These are phyloP conservation scores for Lithobates sylvaticus DNA, from an alignment of 2,797 vertebrate genomes.

Conservation along the genomic window DNA sequence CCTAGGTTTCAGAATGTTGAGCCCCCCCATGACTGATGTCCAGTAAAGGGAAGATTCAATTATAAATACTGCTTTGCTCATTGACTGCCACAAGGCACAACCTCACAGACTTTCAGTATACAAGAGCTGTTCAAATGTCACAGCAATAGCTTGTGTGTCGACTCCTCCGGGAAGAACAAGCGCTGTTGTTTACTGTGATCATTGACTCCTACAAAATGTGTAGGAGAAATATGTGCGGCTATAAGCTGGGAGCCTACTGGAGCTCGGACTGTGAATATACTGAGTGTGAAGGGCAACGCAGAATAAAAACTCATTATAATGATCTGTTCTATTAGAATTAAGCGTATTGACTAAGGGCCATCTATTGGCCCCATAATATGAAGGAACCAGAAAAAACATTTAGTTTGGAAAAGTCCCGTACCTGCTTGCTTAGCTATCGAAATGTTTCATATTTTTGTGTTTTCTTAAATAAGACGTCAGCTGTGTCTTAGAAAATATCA, in stretches of 20 bases:
- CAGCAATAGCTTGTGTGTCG: neutral
- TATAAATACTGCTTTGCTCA: slow-evolving; percentile 4
- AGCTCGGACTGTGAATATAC: neutral
- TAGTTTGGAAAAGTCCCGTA: too few species aligned
- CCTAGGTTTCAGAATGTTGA: neutral
- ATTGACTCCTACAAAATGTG: slow-evolving; percentile 42
- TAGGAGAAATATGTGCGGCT: slow-evolving; percentile 5
- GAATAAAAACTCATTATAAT: neutral
- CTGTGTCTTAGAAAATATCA: too few species aligned
- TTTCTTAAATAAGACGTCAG: too few species aligned
- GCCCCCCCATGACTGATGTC: neutral
- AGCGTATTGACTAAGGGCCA: neutral
- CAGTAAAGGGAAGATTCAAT: neutral
- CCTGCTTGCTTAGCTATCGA: too few species aligned
- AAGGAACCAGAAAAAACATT: neutral
- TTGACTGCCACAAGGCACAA: slow-evolving; percentile 12
- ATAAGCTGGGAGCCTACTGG: neutral
- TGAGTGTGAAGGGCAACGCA: neutral
- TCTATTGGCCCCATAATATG: too few species aligned
- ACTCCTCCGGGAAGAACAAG: slow-evolving; percentile 8
- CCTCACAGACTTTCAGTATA: neutral
- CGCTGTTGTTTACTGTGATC: slow-evolving; percentile 33
- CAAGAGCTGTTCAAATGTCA: slow-evolving; percentile 16
- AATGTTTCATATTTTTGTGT: too few species aligned
- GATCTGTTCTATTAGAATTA: neutral